These are phyloP conservation scores for Strigamia maritima DNA, from an alignment of 2,888 invertebrate species.

Conservation along the genomic window DNA sequence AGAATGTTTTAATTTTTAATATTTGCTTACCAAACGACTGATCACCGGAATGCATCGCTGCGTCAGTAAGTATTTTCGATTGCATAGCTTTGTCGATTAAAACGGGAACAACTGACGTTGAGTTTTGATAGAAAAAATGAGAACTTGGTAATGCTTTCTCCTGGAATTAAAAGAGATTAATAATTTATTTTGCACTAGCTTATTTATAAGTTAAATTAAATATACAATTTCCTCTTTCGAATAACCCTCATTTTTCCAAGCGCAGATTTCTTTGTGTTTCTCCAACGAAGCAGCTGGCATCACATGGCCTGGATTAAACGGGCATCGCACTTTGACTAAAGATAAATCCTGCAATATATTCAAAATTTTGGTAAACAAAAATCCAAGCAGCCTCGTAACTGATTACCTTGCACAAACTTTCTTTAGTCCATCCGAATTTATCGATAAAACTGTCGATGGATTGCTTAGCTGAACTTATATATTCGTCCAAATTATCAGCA, in stretches of 20 bases:
- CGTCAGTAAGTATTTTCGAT: not conserved
- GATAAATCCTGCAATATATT: not conserved
- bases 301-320: conserved; percentile 42
- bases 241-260: conserved; percentile 43
- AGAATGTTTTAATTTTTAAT: not conserved
- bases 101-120: conserved; percentile 42
- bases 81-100: conserved; percentile 41
- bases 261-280: conserved; percentile 42
- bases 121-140: conserved; percentile 42
- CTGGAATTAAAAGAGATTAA: conserved; percentile 38
- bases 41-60: not conserved
- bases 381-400: not conserved
- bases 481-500: not conserved
- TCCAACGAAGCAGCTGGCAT: conserved; percentile 42
- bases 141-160: conserved; percentile 43
- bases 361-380: not conserved
- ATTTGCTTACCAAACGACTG: not conserved
- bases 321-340: conserved; percentile 36
- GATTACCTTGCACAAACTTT: not conserved
- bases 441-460: not conserved
- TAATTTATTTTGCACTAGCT: not conserved
- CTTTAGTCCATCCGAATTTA: conserved; percentile 12
- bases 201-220: not conserved
- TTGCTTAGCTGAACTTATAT: not conserved
- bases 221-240: conserved; percentile 43